Conservation (phyloP, 2,888 invertebrate species). For the Hoplodrina ambigua region DNA sequence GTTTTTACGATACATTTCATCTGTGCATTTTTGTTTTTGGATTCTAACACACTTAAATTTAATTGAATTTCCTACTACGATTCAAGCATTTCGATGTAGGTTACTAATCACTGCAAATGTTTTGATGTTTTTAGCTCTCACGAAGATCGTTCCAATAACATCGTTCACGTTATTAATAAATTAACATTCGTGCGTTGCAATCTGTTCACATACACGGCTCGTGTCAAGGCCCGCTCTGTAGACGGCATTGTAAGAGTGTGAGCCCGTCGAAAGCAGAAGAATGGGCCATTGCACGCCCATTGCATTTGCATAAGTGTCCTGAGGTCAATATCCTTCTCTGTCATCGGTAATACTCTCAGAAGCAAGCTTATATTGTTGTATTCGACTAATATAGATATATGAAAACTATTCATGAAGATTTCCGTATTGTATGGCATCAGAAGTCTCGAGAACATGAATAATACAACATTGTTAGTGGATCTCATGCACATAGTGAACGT, state of each 20-base stretch:
- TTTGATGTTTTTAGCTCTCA: slow-evolving; percentile 38
- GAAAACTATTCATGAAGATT: slow-evolving; percentile 52
- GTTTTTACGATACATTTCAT: slow-evolving; percentile 20
- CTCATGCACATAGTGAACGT: slow-evolving; percentile 23
- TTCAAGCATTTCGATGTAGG: slow-evolving; percentile 40
- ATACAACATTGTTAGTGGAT: slow-evolving; percentile 38
- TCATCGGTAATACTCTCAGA: slow-evolving; percentile 70
- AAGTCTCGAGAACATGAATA: slow-evolving; percentile 34
- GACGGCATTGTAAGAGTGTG: slow-evolving; percentile 58
- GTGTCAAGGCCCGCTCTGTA: slow-evolving; percentile 53
- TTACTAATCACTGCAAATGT: slow-evolving; percentile 36
- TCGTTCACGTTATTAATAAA: slow-evolving; percentile 55
- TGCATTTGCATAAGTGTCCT: slow-evolving; percentile 83
- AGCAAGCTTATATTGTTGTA: slow-evolving; percentile 52
- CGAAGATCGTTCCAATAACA: slow-evolving; percentile 52
- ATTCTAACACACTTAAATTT: slow-evolving; percentile 13
- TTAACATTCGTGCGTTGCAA: slow-evolving; percentile 53
- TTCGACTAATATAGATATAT: slow-evolving; percentile 50
- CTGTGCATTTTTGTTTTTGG: slow-evolving; percentile 7
- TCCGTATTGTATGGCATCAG: slow-evolving; percentile 38
- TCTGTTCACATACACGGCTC: slow-evolving; percentile 41
- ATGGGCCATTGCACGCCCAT: slow-evolving; percentile 78
- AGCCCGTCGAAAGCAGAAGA: slow-evolving; percentile 80
- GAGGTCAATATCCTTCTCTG: slow-evolving; percentile 80
- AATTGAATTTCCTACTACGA: slow-evolving; percentile 25